Evolutionary conservation across 2,113 vertebrate species (phyloP).

Genomic region (Lagopus muta): DNA sequence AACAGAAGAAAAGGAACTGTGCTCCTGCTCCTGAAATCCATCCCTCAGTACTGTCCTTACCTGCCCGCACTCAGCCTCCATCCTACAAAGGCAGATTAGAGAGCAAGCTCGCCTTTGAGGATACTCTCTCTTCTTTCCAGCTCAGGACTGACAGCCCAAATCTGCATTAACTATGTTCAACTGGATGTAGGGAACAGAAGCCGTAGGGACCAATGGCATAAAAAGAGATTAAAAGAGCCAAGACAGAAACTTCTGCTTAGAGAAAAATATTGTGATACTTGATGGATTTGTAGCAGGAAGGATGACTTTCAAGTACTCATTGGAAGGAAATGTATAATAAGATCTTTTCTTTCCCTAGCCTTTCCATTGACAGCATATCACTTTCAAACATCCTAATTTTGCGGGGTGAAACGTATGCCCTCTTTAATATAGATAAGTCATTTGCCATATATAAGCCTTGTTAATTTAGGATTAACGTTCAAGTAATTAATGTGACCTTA

Average conservation of each 20-base stretch:
- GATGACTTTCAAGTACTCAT: slow-evolving; percentile 37
- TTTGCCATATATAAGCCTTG: slow-evolving; percentile 26
- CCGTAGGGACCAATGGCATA: not conserved
- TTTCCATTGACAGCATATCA: slow-evolving; percentile 31
- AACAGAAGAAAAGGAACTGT: not conserved
- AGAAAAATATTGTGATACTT: not conserved
- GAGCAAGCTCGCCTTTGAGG: not conserved
- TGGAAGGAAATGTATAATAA: slow-evolving; percentile 8
- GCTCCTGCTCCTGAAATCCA: not conserved
- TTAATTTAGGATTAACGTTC: slow-evolving; percentile 66
- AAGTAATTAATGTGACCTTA: slow-evolving; percentile 66
- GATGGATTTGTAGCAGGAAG: not conserved
- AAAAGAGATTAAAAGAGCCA: not conserved
- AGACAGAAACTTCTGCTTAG: not conserved
- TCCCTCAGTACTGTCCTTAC: not conserved
- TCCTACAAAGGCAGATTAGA: not conserved
- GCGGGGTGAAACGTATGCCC: not conserved
- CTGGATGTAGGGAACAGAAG: not conserved
- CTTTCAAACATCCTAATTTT: slow-evolving; percentile 42
- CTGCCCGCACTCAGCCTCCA: not conserved
- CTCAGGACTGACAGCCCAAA: not conserved
- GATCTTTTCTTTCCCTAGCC: not conserved
- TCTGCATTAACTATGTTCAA: not conserved
- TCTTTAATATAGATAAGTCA: slow-evolving; percentile 33
- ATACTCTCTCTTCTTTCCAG: not conserved